Evolutionary conservation across 2,888 invertebrate genomes (phyloP), one percentile per base, ranked within the genome.

Genomic region (Conchocele bisecta): DNA sequence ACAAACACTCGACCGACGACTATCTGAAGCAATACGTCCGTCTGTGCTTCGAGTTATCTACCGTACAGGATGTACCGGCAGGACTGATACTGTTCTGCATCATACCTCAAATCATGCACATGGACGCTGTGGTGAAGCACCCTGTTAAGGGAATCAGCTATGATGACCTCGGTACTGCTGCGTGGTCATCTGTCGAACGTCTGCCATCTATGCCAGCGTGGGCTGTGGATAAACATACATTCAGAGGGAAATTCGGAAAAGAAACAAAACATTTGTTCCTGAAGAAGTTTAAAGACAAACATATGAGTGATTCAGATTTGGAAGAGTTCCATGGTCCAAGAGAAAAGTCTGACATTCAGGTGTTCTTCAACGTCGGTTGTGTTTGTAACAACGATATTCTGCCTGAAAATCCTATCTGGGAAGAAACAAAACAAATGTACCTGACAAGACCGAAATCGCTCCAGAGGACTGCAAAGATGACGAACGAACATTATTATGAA

Each of bases 181-280:
- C 60, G 15, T 71, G 71, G 71, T 26, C 42, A 15, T 26, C 35
- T n/a, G 51, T 71, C 35, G 26, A 42, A 29, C 50, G 50, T 17
- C 31, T 71, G 7, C 51, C 65, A 2, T 31, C 28, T 3, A 71
- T 71, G 65, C 71, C 71, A 24, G 20, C 31, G 2, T 71, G 71
- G 71, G 71, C 71, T 15, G 65, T 71, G 3, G 71, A 71, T 39
- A 71, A 71, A 22, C 71, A 71, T 35, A 71, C 71, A 2, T 71
- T 60, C 41, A 51, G 71, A 35, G 71, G 71, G 2, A 71, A 71
- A 41, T 71, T 71, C 29, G 71, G 71, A 11, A 71, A 65, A 35
- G 26, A 42, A 33, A 65, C 71, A 15, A 56, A 56, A 29, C 60
- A 71, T 28, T 22, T 71, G 7, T 71, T 60, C 42, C 28, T 42